Evolutionary conservation across 1,140 invertebrate genomes (phyloP), one percentile per base, ranked within the genome.

Genomic region (Galendromus occidentalis): DNA sequence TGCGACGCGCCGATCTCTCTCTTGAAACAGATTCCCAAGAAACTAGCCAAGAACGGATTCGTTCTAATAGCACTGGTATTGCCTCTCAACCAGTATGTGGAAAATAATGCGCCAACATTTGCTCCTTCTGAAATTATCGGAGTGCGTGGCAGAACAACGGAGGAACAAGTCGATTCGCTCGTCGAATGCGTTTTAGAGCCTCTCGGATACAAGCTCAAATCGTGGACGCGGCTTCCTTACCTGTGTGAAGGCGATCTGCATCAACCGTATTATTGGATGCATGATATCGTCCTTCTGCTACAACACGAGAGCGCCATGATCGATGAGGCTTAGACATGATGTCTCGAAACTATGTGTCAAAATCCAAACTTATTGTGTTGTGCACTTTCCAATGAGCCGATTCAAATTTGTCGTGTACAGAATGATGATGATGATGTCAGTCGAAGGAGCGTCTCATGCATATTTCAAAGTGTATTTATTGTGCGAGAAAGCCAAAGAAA

Each of bases 191-290:
- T 91, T 64, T 81, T 86, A 64, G 75, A 76, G 42, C 85, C 85
- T 1, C 73, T 80, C 64, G 86, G 86, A 0, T 86, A 89, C 72
- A 77, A 82, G 67, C 78, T 94, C 7, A 75, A 82, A 0, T 76
- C 78, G 2, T 94, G 91, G 86, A 82, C 86, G 9, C 80, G 86
- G 72, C 77, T 93, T 20, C 91, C 91, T 1, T 96, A 96, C 76
- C 76, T 96, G 9, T 95, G 90, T 76, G 90, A 96, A 76, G 91
- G 92, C 0, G 90, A 95, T 75, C 77, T 94, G n/a, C 80, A 84
- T 22, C 86, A 91, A 73, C 84, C 88, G 0, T 94, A 86, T 75
- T 95, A 93, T 76, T 88, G 87, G 79, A 78, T 96, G 7, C 82
- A 87, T 70, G 91, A 96, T 77, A 85, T 84, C 17, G 75, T 96